phyloP scores from a whole-genome alignment of 2,888 invertebrate species.

The Dasypolia templi region DNA sequence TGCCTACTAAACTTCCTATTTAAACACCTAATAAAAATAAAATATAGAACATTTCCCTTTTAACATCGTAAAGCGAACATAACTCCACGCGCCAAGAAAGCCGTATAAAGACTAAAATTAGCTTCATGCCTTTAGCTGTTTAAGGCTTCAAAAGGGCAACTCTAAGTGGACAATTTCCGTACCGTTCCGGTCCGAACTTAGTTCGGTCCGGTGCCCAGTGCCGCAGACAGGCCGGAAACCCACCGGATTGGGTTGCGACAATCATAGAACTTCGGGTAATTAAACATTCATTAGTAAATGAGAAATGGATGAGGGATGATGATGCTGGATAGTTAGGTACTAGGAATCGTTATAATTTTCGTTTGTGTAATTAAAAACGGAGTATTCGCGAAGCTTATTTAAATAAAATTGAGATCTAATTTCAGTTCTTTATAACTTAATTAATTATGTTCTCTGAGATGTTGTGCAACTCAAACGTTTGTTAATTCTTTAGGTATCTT shows the following conservation, averaged over 20 bases:
- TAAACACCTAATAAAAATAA: neutral
- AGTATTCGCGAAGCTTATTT: neutral
- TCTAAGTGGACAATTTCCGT: conserved; percentile 60
- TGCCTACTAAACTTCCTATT: neutral
- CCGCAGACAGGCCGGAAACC: conserved; percentile 15
- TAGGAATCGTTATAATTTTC: neutral
- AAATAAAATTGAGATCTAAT: neutral
- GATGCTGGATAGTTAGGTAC: neutral
- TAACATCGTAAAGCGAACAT: conserved; percentile 10
- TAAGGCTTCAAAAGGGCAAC: conserved; percentile 30
- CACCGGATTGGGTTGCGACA: conserved; percentile 18
- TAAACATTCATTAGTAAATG: conserved; percentile 1
- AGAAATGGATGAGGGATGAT: no score
- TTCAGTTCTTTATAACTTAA: conserved; percentile 11
- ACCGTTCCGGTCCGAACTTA: conserved; percentile 29
- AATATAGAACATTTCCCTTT: neutral
- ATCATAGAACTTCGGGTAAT: neutral
- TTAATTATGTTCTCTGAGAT: conserved; percentile 9
- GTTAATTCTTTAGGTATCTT: neutral
- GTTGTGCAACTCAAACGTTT: conserved; percentile 14
- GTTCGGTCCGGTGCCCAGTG: conserved; percentile 14
- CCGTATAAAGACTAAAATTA: conserved; percentile 12
- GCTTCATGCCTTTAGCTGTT: conserved; percentile 28
- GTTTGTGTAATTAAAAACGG: neutral
- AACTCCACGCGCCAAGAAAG: conserved; percentile 1